Evolutionary conservation across 2,888 invertebrate genomes (phyloP).

Genomic region (Neoitamus cyanurus): DNA sequence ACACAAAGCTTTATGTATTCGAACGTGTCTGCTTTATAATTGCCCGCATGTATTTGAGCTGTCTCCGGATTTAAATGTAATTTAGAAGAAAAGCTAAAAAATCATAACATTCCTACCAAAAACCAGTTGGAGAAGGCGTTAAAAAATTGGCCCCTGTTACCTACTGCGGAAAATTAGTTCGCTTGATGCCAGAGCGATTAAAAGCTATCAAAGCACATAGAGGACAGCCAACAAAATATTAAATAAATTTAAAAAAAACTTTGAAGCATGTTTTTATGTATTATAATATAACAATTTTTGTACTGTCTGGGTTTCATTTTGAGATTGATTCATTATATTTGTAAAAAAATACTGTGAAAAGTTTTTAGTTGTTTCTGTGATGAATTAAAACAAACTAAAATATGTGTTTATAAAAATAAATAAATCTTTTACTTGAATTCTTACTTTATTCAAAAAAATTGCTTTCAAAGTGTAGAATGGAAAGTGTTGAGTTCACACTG

Average conservation of each 20-base stretch:
- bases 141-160: neutral
- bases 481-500: too few relatives aligned
- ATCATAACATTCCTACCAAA: neutral
- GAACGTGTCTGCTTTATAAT: slow-evolving; percentile 50
- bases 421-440: too few relatives aligned
- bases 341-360: too few relatives aligned
- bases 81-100: slow-evolving; percentile 51
- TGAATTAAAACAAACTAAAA: too few relatives aligned
- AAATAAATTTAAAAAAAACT: too few relatives aligned
- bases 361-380: too few relatives aligned
- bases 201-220: neutral
- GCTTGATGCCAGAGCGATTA: neutral
- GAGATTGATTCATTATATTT: neutral
- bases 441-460: too few relatives aligned
- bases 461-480: too few relatives aligned
- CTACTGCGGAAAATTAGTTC: neutral
- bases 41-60: slow-evolving; percentile 47
- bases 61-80: slow-evolving; percentile 52
- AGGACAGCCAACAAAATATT: neutral
- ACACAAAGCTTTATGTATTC: slow-evolving; percentile 47
- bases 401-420: too few relatives aligned
- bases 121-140: neutral
- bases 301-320: neutral
- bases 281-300: neutral
- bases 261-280: neutral